A percentile compares a stretch with the other conserved stretches of the same genome.
Evolutionary conservation across 2,113 vertebrate genomes (phyloP).

Genomic region (Microcebus lehilahytsara): DNA sequence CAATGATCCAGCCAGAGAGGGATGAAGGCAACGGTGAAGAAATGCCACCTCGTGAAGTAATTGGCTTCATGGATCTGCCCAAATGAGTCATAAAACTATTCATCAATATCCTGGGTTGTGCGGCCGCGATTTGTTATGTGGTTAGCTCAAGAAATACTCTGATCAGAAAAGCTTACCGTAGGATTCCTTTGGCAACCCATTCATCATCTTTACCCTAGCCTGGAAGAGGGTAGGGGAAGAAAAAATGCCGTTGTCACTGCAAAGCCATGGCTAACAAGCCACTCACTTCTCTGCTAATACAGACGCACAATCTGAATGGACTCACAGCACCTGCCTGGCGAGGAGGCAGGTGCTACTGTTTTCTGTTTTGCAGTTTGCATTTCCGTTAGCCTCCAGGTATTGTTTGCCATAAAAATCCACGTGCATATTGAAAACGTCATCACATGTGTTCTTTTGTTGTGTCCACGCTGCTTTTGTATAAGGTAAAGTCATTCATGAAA

Average conservation of each 20-base stretch:
- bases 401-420: fast-evolving
- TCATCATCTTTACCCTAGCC: slow-evolving; percentile 71
- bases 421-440: fast-evolving
- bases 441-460: fast-evolving
- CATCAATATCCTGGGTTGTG: slow-evolving; percentile 75
- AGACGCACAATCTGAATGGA: not conserved
- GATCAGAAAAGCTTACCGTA: slow-evolving; percentile 70
- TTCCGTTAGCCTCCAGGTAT: not conserved
- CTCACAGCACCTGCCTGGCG: not conserved
- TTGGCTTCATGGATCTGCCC: slow-evolving; percentile 80
- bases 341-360: fast-evolving
- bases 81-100: slow-evolving; percentile 80
- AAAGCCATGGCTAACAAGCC: slow-evolving; percentile 71
- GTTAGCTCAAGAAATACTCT: slow-evolving; percentile 40
- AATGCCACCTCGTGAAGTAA: slow-evolving; percentile 81
- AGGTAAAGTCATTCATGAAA: not conserved
- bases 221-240: not conserved
- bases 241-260: slow-evolving; percentile 44
- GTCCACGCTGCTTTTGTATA: not conserved
- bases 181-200: slow-evolving; percentile 52
- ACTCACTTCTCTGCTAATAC: slow-evolving; percentile 59
- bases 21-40: slow-evolving; percentile 76
- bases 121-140: slow-evolving; percentile 10
- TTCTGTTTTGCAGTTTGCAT: not conserved
- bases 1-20: slow-evolving; percentile 77